These are phyloP conservation scores for Parazoanthus darwini DNA, from an alignment of 92 coral and sea anemone species.

Conservation along the genomic window DNA sequence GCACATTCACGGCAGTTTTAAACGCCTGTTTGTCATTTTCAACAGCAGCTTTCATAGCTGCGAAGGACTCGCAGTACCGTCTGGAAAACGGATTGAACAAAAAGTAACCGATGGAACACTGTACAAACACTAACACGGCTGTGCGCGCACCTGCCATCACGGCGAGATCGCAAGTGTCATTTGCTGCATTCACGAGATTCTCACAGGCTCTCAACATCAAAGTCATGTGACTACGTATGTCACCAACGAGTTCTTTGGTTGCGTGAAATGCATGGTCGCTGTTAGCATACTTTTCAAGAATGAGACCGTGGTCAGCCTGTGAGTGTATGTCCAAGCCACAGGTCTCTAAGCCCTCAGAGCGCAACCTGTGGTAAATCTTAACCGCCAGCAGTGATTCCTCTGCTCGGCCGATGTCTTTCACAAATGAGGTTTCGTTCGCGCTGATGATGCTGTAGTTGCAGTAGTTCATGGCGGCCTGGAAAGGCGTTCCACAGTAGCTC, in stretches of 20 bases:
- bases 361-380: not conserved
- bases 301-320: too few species aligned
- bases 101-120: not conserved
- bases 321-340: slow-evolving; percentile 2
- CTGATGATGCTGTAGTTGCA: too few species aligned
- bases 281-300: too few species aligned
- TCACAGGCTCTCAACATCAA: too few species aligned
- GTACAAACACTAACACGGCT: slow-evolving; percentile 9
- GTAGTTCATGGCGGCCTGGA: slow-evolving; percentile 7
- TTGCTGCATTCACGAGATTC: too few species aligned
- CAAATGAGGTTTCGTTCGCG: too few species aligned
- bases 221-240: not conserved
- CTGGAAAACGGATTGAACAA: slow-evolving; percentile 13
- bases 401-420: too few species aligned
- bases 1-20: too few species aligned
- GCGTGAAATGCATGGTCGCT: too few species aligned
- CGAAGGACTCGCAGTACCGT: not conserved
- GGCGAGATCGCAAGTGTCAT: not conserved
- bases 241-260: not conserved
- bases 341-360: not conserved
- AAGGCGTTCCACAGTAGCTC: slow-evolving; percentile 3
- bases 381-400: too few species aligned
- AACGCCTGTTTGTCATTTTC: too few species aligned
- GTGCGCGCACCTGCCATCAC: slow-evolving; percentile 21
- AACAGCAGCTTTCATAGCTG: not conserved